Evolutionary conservation across 2,888 invertebrate genomes (phyloP), one percentile per base, ranked within the genome.

Genomic region (Myathropa florea): DNA sequence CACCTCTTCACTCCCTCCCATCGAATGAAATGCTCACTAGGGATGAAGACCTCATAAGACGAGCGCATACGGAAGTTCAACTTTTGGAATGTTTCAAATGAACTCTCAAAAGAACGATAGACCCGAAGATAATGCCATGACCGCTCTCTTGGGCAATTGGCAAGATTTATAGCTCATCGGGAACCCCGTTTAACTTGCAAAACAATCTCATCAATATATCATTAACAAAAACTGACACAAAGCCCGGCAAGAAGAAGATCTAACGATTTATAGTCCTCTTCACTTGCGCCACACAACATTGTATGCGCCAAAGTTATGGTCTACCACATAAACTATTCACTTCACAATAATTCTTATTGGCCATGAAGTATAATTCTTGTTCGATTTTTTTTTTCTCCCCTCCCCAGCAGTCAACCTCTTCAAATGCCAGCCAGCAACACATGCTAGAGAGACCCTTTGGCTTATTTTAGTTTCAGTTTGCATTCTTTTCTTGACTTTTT

Each of bases 261-360:
- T 68, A 46, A 12, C 73, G 63, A 83, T 83, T 78, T 83, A 83
- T 83, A 12, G 79, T 46, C 68, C 39, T 26, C 36, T 33, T 10
- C 10, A 55, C 18, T 39, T 57, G 68, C 39, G 14, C 3, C 7
- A 2, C 18, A 46, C 63, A 60, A 83, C 70, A 75, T 36, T 79
- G 79, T 75, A 33, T 59, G 2, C 9, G 23, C 26, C 2, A 30
- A 77, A 68, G 65, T 36, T 53, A 39, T 70, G 9, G 70, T 64
- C 64, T 63, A 61, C 67, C 61, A 60, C 75, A 79, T 36, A 57
- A 71, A 60, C 55, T 72, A 65, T 75, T 67, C 60, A 71, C 53
- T 30, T 57, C 63, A 39, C 59, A 80, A 84, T 76, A 84, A 72
- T 59, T 80, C 80, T 84, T 76, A 3, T 9, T 67, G 60, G 63